Evolutionary conservation across 1,140 invertebrate genomes (phyloP).

Genomic region (Zaprionus ghesquierei): DNA sequence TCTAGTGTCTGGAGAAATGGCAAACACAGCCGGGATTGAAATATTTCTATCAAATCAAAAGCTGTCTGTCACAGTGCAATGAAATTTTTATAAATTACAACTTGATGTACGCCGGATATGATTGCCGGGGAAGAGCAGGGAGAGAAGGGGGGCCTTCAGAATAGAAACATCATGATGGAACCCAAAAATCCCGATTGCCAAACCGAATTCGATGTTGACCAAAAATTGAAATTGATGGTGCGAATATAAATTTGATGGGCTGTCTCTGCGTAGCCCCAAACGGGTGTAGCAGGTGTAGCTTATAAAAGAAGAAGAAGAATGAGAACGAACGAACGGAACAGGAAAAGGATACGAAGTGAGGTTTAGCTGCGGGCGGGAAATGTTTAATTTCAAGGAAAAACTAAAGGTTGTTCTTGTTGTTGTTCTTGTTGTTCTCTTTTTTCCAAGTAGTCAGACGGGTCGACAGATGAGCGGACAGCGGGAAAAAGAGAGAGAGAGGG

Average conservation of each 20-base stretch:
- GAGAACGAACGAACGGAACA: constrained; percentile 40
- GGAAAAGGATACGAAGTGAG: constrained; percentile 41
- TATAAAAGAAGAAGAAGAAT: constrained; percentile 27
- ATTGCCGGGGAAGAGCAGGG: constrained; percentile 3
- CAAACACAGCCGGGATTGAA: constrained; percentile 58
- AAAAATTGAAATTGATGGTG: constrained; percentile 77
- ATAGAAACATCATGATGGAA: constrained; percentile 59
- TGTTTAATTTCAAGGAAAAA: constrained; percentile 52
- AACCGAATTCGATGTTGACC: constrained; percentile 13
- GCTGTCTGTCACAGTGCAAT: constrained; percentile 79
- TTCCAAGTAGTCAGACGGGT: constrained; percentile 30
- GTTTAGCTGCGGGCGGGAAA: constrained; percentile 23
- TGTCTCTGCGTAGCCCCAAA: constrained; percentile 35
- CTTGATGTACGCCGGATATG: constrained; percentile 42
- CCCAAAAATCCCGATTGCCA: neutral
- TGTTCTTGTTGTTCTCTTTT: constrained; percentile 22
- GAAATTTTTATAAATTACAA: constrained; percentile 79
- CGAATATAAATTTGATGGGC: constrained; percentile 66
- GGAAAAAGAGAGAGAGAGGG: too few relatives aligned
- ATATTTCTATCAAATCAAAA: constrained; percentile 81
- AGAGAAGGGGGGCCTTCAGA: constrained; percentile 24
- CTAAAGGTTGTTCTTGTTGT: constrained; percentile 37
- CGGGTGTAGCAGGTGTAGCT: constrained; percentile 61
- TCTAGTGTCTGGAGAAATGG: constrained; percentile 51
- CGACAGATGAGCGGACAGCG: constrained; percentile 45